A percentile compares a stretch with the other conserved stretches of the same genome.
Evolutionary conservation across 2,113 vertebrate genomes (phyloP).

Genomic region (Chlorocebus sabaeus): DNA sequence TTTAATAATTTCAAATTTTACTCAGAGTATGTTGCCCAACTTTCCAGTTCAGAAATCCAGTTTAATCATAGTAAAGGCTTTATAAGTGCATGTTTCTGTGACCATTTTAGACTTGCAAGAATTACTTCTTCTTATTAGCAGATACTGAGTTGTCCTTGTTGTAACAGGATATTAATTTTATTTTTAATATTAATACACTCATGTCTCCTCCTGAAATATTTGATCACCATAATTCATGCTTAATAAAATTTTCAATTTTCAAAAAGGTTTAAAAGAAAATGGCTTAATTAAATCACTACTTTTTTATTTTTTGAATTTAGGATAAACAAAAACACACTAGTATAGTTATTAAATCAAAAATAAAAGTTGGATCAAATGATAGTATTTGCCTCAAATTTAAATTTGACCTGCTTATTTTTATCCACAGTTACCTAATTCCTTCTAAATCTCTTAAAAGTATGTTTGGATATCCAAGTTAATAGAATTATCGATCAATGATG

Average conservation of each 20-base stretch:
- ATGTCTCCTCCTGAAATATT: neutral
- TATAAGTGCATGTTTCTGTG: neutral
- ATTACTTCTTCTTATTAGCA: neutral
- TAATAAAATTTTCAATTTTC: neutral
- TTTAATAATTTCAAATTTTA: neutral
- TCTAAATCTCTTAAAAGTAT: neutral
- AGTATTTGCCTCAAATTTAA: neutral
- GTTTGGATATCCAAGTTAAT: neutral
- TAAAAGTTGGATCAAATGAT: neutral
- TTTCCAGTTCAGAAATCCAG: neutral
- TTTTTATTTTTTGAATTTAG: neutral
- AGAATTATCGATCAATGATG: neutral
- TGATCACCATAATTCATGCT: neutral
- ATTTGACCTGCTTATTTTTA: neutral
- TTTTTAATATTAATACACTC: neutral
- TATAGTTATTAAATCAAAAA: neutral
- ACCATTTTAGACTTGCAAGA: neutral
- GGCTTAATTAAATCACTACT: neutral
- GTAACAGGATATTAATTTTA: neutral
- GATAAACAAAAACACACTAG: neutral
- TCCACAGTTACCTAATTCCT: neutral
- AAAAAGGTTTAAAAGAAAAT: neutral
- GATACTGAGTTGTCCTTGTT: neutral
- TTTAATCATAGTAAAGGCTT: neutral
- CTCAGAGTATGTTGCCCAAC: neutral